Percentiles rank a stretch among this genome's conserved stretches.
Evolutionary conservation across 1,140 invertebrate species (phyloP).

Genomic region (Orius laevigatus): DNA sequence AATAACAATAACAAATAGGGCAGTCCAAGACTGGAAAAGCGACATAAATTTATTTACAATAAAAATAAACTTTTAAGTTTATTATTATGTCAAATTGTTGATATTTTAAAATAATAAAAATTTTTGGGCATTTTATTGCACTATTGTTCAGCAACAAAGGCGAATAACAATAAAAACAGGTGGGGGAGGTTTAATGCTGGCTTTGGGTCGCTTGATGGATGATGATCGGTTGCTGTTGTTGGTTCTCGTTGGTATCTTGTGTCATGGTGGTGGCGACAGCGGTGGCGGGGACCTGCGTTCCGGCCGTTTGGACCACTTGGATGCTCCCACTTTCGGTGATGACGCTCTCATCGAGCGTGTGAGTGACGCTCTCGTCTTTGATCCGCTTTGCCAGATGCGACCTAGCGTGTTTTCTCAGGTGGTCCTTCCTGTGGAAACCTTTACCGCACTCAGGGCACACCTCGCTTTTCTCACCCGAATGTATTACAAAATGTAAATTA

Average conservation of each 20-base stretch:
- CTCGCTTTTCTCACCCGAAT: slow-evolving; percentile 70
- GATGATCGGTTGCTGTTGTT: neutral
- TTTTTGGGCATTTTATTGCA: no score
- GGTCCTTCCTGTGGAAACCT: slow-evolving; percentile 57
- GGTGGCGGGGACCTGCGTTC: neutral
- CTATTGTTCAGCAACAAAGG: no score
- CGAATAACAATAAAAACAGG: no score
- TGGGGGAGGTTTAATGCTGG: neutral
- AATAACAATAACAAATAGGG: no score
- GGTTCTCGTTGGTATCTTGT: neutral
- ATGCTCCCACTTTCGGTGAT: no score
- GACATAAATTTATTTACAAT: no score
- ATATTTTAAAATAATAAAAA: no score
- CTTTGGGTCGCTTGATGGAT: neutral
- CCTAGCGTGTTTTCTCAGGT: slow-evolving; percentile 37
- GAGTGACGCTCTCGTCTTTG: slow-evolving; percentile 12
- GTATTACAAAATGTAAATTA: slow-evolving; percentile 67
- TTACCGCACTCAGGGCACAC: slow-evolving; percentile 74
- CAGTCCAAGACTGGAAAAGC: no score
- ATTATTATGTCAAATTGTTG: no score
- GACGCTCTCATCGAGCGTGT: neutral
- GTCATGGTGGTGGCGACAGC: no score
- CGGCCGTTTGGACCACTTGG: neutral
- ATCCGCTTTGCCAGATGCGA: slow-evolving; percentile 22
- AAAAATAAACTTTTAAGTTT: no score